Evolutionary conservation across 1,140 invertebrate genomes (phyloP), one percentile per base, ranked within the genome.

Genomic region (Telenomus remus): DNA sequence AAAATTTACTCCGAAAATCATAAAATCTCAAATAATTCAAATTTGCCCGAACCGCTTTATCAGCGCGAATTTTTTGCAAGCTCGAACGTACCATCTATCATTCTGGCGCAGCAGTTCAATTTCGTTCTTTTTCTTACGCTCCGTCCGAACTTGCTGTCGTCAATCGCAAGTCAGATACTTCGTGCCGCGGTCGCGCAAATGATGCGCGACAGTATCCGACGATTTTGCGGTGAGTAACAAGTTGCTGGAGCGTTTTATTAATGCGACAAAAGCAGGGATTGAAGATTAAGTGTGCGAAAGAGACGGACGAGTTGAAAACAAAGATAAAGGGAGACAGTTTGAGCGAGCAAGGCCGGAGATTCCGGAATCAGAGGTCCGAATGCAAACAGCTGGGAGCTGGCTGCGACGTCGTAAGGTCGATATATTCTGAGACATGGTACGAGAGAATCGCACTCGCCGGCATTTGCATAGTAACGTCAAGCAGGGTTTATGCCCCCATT

Each of bases 391-490:
- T 47, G 49, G 16, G 59, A 64, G 35, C 47, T 51, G 65, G 49
- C 49, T 57, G 56, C 56, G 61, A 46, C 43, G 37, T 44, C 64
- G 63, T 56, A 57, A 79, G 76, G 68, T 72, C 76, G 63, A 73
- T 64, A 70, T 68, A 69, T 72, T 66, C 59, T 43, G 66, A 74
- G 66, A 75, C 57, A 57, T 39, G 48, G 69, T 54, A 13, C 65
- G 71, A 73, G 78, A 74, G 74, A 72, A 75, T 77, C 71, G 79
- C 72, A 74, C 70, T 80, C 70, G 78, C 60, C 51, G 74, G 72
- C 75, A 83, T 83, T 83, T 83, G 78, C 81, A 83, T 83, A 81
- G 77, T 82, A 83, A 79, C 81, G 79, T 82, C 80, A 82, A 59
- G 59, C 78, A 74, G 77, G 76, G 80, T 82, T 82, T 82, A 80